Conservation (phyloP, 1,140 invertebrate species). For the Drosophila ogumai region DNA sequence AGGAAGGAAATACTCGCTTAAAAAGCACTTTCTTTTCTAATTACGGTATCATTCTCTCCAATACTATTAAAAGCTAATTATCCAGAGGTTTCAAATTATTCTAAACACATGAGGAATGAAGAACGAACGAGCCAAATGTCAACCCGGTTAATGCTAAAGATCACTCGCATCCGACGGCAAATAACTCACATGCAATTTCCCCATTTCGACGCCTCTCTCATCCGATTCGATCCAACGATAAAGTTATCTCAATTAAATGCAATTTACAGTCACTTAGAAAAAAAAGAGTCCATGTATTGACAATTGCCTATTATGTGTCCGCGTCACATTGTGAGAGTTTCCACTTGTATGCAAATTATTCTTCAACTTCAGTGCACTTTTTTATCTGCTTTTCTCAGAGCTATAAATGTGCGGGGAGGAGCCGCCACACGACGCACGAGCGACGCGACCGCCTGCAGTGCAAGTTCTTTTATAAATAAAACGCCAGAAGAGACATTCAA, state of each 20-base stretch:
- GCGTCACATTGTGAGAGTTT: constrained; percentile 49
- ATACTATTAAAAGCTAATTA: background rate
- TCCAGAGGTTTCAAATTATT: constrained; percentile 5
- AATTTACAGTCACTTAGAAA: constrained; percentile 59
- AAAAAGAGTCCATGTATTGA: constrained; percentile 18
- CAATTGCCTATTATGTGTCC: constrained; percentile 24
- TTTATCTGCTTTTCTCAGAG: constrained; percentile 35
- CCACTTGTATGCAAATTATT: constrained; percentile 37
- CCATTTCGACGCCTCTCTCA: constrained; percentile 47
- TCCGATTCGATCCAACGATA: constrained; percentile 20
- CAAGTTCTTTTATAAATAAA: constrained; percentile 84
- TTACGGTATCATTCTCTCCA: too few relatives aligned
- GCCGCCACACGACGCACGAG: constrained; percentile 19
- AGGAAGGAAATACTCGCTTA: background rate
- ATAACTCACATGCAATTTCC: constrained; percentile 72
- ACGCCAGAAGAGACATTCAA: constrained; percentile 61
- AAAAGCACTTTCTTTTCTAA: background rate
- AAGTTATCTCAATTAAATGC: constrained; percentile 45
- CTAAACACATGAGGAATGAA: constrained; percentile 1
- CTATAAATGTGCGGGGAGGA: constrained; percentile 32
- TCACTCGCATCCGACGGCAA: constrained; percentile 2
- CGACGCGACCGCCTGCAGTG: constrained; percentile 73
- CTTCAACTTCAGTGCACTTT: constrained; percentile 49
- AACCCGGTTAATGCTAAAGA: constrained; percentile 22
- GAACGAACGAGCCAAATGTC: constrained; percentile 13